Base-by-base conservation (phyloP, 30 jellyfish, hydroid and myxozoan species). In the Haliclystus octoradiatus region DNA sequence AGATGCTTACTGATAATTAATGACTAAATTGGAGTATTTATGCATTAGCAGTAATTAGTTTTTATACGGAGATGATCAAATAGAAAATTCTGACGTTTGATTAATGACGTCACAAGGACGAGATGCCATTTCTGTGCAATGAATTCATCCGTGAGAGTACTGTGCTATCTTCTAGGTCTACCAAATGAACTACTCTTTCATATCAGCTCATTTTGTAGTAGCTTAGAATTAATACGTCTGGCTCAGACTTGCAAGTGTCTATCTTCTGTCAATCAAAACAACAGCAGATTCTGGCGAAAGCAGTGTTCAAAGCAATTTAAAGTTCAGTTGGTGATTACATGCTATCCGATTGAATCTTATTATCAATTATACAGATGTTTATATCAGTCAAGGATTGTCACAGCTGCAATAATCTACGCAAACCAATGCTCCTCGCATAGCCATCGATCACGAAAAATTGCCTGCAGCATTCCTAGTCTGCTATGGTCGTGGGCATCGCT, bases 401-500 rank as follows among this genome's bases (percentile, higher is more conserved):
- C 78, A 72, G 95, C 86, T 30, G 79, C 88, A 23, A 70, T 47
- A 49, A 76, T 84, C 3, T 84, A 84, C 77, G 81, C 84, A 24
- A 60, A 82, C 22, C 66, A 84, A 50, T 72, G 57, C n/a, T n/a
- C n/a, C n/a, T n/a, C n/a, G n/a, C n/a, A n/a, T n/a, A n/a, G n/a
- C n/a, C n/a, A n/a, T n/a, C n/a, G n/a, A n/a, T n/a, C n/a, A n/a
- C n/a, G n/a, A n/a, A n/a, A n/a, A n/a, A n/a, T n/a, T n/a, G n/a
- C n/a, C n/a, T n/a, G n/a, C n/a, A 63, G 51, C 22, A 67, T 84
- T 26, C 95, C 95, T 23, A 69, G 72, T 12, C 78, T 93, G 95
- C 61, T 84, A 0, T 73, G 89, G 88, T 73, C 77, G 32, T 69
- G 93, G 95, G 93, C 93, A 3, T 75, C 92, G 7, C 71, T 84